Evolutionary conservation across 2,113 vertebrate genomes (phyloP).

Genomic region (Melozone crissalis): DNA sequence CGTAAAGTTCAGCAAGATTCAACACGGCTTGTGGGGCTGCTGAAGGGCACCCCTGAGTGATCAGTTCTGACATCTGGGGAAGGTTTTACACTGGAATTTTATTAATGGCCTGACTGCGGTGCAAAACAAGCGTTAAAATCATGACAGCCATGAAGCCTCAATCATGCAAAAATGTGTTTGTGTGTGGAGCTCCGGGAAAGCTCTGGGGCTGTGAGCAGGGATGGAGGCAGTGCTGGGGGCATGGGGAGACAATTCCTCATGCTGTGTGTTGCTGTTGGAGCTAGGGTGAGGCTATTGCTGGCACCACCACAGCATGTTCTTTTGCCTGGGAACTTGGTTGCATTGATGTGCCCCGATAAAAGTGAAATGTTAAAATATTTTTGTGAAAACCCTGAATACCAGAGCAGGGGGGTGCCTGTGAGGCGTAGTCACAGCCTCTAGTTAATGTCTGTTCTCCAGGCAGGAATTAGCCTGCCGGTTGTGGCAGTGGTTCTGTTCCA

Average conservation of each 20-base stretch:
- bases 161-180: not conserved
- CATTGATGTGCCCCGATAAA: not conserved
- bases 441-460: slow-evolving; percentile 2
- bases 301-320: fast-evolving
- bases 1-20: not conserved
- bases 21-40: not conserved
- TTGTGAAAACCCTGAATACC: not conserved
- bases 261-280: not conserved
- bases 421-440: not conserved
- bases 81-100: not conserved
- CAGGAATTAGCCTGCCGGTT: slow-evolving; percentile 40
- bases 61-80: not conserved
- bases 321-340: not conserved
- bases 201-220: not conserved
- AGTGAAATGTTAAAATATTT: not conserved
- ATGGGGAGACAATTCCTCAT: not conserved
- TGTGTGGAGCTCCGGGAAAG: not conserved
- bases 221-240: not conserved
- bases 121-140: not conserved
- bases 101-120: not conserved
- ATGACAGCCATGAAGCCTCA: not conserved
- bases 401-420: not conserved
- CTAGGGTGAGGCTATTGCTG: not conserved
- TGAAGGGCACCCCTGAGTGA: not conserved
- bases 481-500: slow-evolving; percentile 37